A percentile compares a stretch with the other conserved stretches of the same genome.
These are phyloP conservation scores for Diploscapter pachys DNA, from an alignment of 1,140 invertebrate species.

Conservation along the genomic window DNA sequence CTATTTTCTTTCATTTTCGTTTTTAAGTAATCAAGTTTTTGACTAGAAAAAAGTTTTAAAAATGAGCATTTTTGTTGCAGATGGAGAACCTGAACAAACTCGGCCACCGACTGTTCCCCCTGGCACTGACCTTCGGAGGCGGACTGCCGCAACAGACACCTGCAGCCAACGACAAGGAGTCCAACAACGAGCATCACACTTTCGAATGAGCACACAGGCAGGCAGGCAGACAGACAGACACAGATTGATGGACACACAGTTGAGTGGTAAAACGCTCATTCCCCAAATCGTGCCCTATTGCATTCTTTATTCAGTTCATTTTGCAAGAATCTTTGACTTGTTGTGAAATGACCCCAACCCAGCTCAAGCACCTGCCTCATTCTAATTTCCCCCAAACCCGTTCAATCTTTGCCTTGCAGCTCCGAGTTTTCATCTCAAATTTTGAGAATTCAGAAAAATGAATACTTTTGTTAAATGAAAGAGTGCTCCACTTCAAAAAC, in stretches of 20 bases:
- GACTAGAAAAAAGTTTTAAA: too few relatives aligned
- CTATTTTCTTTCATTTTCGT: conserved; percentile 15
- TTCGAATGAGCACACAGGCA: conserved; percentile 5
- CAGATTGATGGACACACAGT: too few relatives aligned
- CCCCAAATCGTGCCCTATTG: neutral
- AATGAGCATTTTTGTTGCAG: conserved; percentile 2
- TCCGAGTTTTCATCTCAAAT: too few relatives aligned
- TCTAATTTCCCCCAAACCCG: too few relatives aligned
- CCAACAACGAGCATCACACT: conserved; percentile 16
- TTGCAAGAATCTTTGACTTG: neutral
- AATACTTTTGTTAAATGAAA: too few relatives aligned
- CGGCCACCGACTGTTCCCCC: conserved; percentile 27
- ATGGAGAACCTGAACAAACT: conserved; percentile 26
- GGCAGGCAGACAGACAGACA: too few relatives aligned
- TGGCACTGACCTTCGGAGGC: conserved; percentile 28
- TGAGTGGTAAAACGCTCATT: neutral
- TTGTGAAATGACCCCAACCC: too few relatives aligned
- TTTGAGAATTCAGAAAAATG: too few relatives aligned
- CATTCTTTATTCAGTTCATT: neutral
- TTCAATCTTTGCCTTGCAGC: too few relatives aligned
- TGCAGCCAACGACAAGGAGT: neutral
- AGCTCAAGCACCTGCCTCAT: too few relatives aligned
- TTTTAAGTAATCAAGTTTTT: too few relatives aligned
- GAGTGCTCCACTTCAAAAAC: too few relatives aligned
- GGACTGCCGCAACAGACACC: conserved; percentile 1